Conservation (phyloP, 2,113 vertebrate species). For the Myrmecophaga tridactyla region DNA sequence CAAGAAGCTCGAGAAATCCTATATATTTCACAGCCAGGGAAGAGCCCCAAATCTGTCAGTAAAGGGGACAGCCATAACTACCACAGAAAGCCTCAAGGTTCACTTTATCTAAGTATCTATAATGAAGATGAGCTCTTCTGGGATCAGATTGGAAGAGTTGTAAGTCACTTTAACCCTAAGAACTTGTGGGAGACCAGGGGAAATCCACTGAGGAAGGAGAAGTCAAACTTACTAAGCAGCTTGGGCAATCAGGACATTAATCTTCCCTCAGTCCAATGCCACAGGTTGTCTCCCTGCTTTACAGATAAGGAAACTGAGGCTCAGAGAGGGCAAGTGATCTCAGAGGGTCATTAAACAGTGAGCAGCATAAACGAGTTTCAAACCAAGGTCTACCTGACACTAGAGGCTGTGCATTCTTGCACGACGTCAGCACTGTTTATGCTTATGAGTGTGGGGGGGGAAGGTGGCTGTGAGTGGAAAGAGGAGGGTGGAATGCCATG, state of each 20-base stretch:
- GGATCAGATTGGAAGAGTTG: neutral
- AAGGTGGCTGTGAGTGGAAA: neutral
- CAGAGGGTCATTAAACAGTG: accelerated
- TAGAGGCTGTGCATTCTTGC: neutral
- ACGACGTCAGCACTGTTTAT: neutral
- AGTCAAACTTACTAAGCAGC: neutral
- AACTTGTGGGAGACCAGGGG: neutral
- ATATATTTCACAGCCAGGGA: neutral
- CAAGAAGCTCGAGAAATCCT: neutral
- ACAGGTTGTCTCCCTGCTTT: neutral
- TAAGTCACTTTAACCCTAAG: neutral
- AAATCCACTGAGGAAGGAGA: neutral
- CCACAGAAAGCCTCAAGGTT: neutral
- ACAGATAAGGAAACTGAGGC: neutral
- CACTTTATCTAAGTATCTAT: neutral
- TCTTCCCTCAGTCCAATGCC: neutral
- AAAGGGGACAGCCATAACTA: neutral
- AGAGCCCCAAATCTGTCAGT: neutral
- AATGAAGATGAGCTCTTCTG: neutral
- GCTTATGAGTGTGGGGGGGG: neutral
- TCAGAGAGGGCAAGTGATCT: neutral
- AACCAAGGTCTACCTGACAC: neutral
- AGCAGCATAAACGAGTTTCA: constrained; percentile 14
- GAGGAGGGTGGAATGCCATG: neutral
- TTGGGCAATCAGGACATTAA: neutral